Evolutionary conservation across 1,140 invertebrate genomes (phyloP), one percentile per base, ranked within the genome.

Genomic region (Halesus radiatus): DNA sequence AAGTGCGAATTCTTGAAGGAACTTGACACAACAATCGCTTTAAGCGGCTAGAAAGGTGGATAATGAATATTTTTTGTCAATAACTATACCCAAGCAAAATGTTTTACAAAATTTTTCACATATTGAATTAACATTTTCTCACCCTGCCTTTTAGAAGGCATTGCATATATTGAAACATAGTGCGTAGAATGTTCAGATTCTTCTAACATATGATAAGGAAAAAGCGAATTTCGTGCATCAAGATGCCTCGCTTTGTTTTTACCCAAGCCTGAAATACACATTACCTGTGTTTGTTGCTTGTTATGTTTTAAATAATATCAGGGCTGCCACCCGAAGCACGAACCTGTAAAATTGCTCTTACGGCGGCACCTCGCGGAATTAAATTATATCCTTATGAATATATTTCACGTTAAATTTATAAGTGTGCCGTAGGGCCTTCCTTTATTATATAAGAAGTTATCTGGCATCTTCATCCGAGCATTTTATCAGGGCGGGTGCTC

Each of bases 371-470:
- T 80, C 62, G 56, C 68, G 66, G 82, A 83, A 83, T 83, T 83
- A 83, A 83, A 83, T 83, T 83, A 83, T 75, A 81, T 81, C 82
- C 82, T 83, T 83, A 83, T 83, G 82, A 83, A 83, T 83, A 83
- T 83, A 83, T 83, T 83, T 83, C 78, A 83, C 80, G 80, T 83
- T 83, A 83, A 83, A 83, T 83, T 83, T 83, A 81, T 83, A 83
- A 83, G 80, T 83, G 82, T 78, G 80, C 82, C 82, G 79, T 80
- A 78, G 82, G 82, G 82, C 82, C 77, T 83, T 81, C 58, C 64
- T 58, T 83, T 74, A 74, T 74, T 74, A 74, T 54, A 56, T 74
- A 74, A 83, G 80, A 83, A 80, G 78, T 83, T 80, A 80, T 79
- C 79, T 73, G 53, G 74, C 64, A 50, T 77, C 60, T 79, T 79